These are phyloP conservation scores for Portevinia maculata DNA, from an alignment of 2,888 invertebrate species.

Conservation along the genomic window DNA sequence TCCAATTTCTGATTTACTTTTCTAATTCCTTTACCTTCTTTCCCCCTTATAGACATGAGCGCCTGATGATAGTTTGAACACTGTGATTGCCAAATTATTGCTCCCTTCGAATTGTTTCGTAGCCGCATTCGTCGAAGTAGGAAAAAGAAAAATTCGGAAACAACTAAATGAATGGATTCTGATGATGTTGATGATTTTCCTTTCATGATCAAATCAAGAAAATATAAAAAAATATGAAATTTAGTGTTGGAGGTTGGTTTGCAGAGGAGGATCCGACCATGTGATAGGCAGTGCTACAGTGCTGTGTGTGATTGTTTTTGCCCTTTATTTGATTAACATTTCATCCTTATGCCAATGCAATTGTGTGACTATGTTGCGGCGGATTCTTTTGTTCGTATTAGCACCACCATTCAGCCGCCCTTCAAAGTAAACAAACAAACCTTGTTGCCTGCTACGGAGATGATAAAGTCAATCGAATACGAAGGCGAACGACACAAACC, in stretches of 20 bases:
- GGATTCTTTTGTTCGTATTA: slow-evolving; percentile 35
- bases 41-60: neutral
- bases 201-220: slow-evolving; percentile 48
- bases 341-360: slow-evolving; percentile 50
- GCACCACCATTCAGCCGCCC: neutral
- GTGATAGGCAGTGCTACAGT: neutral
- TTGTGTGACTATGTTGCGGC: slow-evolving; percentile 57
- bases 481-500: slow-evolving; percentile 35
- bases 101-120: slow-evolving; percentile 28
- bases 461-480: slow-evolving; percentile 48
- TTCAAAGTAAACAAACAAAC: slow-evolving; percentile 41
- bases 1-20: slow-evolving; percentile 42
- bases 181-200: slow-evolving; percentile 60
- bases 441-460: slow-evolving; percentile 36
- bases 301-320: slow-evolving; percentile 30
- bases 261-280: neutral
- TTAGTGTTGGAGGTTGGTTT: slow-evolving; percentile 11
- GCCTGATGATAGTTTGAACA: slow-evolving; percentile 58
- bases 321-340: slow-evolving; percentile 58
- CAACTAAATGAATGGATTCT: slow-evolving; percentile 23
- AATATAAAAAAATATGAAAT: slow-evolving; percentile 52
- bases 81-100: slow-evolving; percentile 60
- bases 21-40: slow-evolving; percentile 20
- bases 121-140: neutral
- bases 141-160: slow-evolving; percentile 1